Conservation (phyloP, 1,140 invertebrate species). For the Aphaenogaster floridana region DNA sequence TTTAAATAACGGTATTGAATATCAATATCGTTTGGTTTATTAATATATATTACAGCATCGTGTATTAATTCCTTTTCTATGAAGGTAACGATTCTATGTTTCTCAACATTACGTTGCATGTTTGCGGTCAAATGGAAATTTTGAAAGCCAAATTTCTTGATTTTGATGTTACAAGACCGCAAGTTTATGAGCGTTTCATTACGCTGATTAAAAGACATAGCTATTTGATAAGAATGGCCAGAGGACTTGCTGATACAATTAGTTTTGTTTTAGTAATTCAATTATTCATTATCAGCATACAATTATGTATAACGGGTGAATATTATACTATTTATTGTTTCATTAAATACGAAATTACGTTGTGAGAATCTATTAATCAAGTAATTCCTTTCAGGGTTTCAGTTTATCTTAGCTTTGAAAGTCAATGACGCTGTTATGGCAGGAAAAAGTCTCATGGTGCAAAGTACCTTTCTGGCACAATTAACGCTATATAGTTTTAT, state of each 20-base stretch:
- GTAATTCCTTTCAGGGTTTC: conserved; percentile 54
- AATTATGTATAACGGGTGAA: conserved; percentile 60
- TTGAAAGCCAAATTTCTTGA: conserved; percentile 31
- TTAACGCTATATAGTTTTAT: conserved; percentile 60
- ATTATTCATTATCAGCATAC: conserved; percentile 45
- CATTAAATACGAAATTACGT: background rate
- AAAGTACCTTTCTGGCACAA: conserved; percentile 27
- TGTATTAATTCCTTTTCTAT: conserved; percentile 9
- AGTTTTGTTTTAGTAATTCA: conserved; percentile 34
- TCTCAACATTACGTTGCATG: conserved; percentile 49
- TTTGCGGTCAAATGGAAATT: conserved; percentile 66
- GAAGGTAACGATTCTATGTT: conserved; percentile 66
- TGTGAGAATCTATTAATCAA: background rate
- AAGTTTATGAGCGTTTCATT: background rate
- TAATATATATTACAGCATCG: background rate
- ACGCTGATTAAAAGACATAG: conserved; percentile 25
- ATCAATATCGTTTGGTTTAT: background rate
- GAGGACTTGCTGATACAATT: conserved; percentile 43
- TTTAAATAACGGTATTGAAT: background rate
- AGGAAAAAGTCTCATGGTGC: conserved; percentile 43
- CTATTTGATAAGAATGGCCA: conserved; percentile 16
- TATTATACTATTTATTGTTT: background rate
- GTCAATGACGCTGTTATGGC: conserved; percentile 11
- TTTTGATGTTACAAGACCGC: background rate
- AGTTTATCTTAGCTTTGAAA: conserved; percentile 63